Evolutionary conservation across 1,140 invertebrate genomes (phyloP).

Genomic region (Homarus americanus): DNA sequence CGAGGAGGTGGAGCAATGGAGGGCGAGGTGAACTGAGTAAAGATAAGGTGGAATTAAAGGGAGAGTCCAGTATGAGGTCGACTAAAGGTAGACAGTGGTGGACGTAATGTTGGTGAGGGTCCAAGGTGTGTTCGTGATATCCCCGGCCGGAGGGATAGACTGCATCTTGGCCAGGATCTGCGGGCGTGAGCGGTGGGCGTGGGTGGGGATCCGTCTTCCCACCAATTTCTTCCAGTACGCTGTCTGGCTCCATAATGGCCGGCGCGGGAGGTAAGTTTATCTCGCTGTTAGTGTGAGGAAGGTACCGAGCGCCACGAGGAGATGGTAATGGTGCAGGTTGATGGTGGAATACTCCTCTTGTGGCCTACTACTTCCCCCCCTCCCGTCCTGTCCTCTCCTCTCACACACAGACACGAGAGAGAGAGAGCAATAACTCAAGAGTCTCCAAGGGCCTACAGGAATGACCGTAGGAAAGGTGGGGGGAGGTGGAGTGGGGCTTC

Average conservation of each 20-base stretch:
- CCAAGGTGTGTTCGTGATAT: not conserved
- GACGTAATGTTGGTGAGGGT: not conserved
- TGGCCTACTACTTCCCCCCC: no score
- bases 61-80: not conserved
- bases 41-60: not conserved
- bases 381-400: no score
- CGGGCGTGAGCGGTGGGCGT: not conserved
- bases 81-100: not conserved
- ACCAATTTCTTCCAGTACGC: not conserved
- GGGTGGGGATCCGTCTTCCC: not conserved
- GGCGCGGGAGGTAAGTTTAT: not conserved
- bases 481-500: no score
- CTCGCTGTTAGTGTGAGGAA: not conserved
- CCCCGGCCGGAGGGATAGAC: not conserved
- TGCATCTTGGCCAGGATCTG: not conserved
- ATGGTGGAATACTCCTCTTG: no score
- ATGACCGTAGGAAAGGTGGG: no score
- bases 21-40: not conserved
- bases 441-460: no score
- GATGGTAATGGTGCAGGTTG: no score
- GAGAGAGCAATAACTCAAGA: no score
- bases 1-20: not conserved
- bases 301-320: no score
- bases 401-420: no score
- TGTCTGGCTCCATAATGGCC: not conserved